phyloP scores from a whole-genome alignment of 2,888 invertebrate genomes.

The Cremastinae sp. region DNA sequence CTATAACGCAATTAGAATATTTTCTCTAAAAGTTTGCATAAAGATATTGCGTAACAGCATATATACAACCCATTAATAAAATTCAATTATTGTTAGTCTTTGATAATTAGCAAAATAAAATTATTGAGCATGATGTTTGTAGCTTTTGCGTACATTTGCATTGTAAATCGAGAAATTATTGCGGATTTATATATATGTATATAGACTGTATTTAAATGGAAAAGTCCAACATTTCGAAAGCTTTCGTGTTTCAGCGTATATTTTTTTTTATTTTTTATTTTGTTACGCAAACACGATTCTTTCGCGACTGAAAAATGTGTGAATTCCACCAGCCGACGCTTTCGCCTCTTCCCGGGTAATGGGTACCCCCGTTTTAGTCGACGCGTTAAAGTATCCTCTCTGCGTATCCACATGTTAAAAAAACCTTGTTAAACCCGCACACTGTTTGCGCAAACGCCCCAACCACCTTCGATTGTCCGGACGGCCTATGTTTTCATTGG shows the following conservation, averaged over 20 bases:
- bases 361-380: conserved; percentile 6
- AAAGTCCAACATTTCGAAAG: conserved; percentile 15
- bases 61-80: too few relatives aligned
- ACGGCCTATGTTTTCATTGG: not conserved
- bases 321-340: conserved; percentile 41
- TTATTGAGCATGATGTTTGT: too few relatives aligned
- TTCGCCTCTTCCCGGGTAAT: conserved; percentile 7
- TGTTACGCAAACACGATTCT: not conserved
- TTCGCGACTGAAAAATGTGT: conserved; percentile 16
- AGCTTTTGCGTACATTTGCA: too few relatives aligned
- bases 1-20: too few relatives aligned
- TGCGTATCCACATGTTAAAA: conserved; percentile 25
- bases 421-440: conserved; percentile 36
- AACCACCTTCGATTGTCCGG: conserved; percentile 2
- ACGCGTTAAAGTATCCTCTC: conserved; percentile 28
- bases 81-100: too few relatives aligned
- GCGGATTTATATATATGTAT: too few relatives aligned
- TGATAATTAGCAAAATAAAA: too few relatives aligned
- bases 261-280: conserved; percentile 14
- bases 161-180: too few relatives aligned
- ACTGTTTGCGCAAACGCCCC: not conserved
- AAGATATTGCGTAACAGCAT: too few relatives aligned
- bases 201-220: too few relatives aligned
- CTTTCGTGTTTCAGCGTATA: not conserved
- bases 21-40: too few relatives aligned